Evolutionary conservation across 2,113 vertebrate genomes (phyloP), one percentile per base, ranked within the genome.

Genomic region (Hemichromis elongatus): DNA sequence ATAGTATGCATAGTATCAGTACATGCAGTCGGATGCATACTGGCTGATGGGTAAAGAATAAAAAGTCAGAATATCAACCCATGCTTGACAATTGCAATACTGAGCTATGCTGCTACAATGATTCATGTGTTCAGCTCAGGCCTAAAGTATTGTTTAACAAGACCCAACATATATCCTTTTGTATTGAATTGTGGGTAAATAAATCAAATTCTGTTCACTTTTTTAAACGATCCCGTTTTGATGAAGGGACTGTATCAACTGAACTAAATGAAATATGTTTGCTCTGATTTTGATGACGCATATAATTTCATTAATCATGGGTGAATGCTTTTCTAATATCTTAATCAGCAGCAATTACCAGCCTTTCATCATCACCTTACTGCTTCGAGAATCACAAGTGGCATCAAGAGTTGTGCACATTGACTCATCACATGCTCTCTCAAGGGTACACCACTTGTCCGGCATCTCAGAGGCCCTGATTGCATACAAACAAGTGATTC

Each of bases 261-360:
- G 87, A 85, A 91, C 68, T 88, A 90, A 91, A 88, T 90, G 82
- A 90, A 90, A 83, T 84, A 37, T 82, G 83, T 93, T 91, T 92
- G 66, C 87, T 86, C 57, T 80, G 89, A 87, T 92, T 92, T 90
- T 84, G 75, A 93, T 86, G 89, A 92, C 35, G 79, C 89, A 93
- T 91, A 90, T 93, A 85, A 96, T 95, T 94, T 85, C 81, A 93
- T 95, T 92, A 90, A 91, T 82, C 90, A 88, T 77, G 86, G 79
- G 24, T 92, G 89, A 95, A 94, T 88, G 87, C 42, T 78, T 87
- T 86, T 89, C 77, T 92, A 93, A 95, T 91, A 86, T 94, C 85
- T 90, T 95, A 94, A 95, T 95, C 93, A 94, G 84, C 42, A 40
- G 50, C 90, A 94, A 92, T 94, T 93, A 88, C 85, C 78, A 81